Conservation (phyloP, 64 coral and sea anemone species). For the Acropora yongei region DNA sequence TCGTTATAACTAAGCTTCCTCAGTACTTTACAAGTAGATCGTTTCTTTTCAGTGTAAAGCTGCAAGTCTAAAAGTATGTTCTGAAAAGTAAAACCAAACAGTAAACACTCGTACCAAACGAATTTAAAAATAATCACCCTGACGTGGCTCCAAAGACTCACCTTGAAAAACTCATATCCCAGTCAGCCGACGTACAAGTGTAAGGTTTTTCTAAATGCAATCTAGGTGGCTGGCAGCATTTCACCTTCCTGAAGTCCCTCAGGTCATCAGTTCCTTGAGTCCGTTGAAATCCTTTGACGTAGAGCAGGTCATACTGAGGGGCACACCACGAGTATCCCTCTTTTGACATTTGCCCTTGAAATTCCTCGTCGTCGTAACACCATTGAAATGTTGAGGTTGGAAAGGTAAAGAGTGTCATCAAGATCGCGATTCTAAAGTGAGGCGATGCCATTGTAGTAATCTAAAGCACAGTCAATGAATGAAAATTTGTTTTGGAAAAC, state of each 20-base stretch:
- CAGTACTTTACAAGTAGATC: too few relatives aligned
- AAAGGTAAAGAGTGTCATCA: not conserved
- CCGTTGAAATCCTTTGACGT: not conserved
- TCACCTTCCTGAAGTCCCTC: not conserved
- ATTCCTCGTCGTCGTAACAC: not conserved
- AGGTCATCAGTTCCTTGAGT: not conserved
- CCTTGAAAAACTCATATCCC: conserved; percentile 26
- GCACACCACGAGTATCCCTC: not conserved
- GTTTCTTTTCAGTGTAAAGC: too few relatives aligned
- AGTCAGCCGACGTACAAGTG: conserved; percentile 16
- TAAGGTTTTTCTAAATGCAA: not conserved
- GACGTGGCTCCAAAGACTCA: too few relatives aligned
- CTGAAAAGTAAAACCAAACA: too few relatives aligned
- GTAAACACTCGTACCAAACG: too few relatives aligned
- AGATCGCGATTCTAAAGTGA: too few relatives aligned
- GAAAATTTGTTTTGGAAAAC: too few relatives aligned
- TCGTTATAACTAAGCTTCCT: too few relatives aligned
- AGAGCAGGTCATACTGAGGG: not conserved
- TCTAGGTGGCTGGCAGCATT: conserved; percentile 5
- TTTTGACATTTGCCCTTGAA: not conserved
- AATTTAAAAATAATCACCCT: too few relatives aligned
- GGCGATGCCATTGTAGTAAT: too few relatives aligned
- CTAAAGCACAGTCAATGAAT: too few relatives aligned
- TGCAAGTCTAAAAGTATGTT: too few relatives aligned
- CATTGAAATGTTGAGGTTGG: not conserved